Base-by-base conservation (phyloP, 2,113 vertebrate species). In the Scalopus aquaticus region DNA sequence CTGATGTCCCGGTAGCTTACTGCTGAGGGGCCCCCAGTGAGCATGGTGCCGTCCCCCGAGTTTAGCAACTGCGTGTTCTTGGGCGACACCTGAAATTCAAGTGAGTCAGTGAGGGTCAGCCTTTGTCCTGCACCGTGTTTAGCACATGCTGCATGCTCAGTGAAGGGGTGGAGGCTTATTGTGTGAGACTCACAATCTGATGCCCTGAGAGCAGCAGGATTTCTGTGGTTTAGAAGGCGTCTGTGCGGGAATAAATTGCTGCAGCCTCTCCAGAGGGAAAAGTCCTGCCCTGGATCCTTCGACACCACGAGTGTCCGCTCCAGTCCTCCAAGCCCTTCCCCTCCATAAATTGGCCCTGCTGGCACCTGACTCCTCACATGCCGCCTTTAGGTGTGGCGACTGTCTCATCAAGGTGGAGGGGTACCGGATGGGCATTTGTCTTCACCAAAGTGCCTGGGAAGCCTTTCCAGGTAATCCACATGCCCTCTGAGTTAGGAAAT, bases 371-470 rank as follows among this genome's bases (percentile, higher is more conserved):
- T 30, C 30, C 3, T 69, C 37, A 5, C 9, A 9, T n/a, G 16
- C 44, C 2, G 0, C 44, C 44, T 24, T 32, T 54, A 60, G 56
- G 9, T 2, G 19, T 12, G 5, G 65, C 20, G 54, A 15, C 19
- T 12, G 37, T 22, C 26, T 83, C 62, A 17, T 19, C 37, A n/a
- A 37, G 30, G 54, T 3, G 20, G 30, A 2, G 16, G 35, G 32
- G 42, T 17, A 19, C 42, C 8, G 0, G 1, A 37, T 7, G 26
- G 6, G 26, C 6, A 0, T 30, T 54, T 7, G 32, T 5, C 1
- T 44, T 8, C 4, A 11, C 37, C 35, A 24, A 2, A 17, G 17
- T 32, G 30, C 1, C 0, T 3, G 46, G 37, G 46, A 37, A 12
- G 42, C 0, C 67, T 35, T 81, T 16, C 44, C 15, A 42, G 19